Evolutionary conservation across 2,113 vertebrate species (phyloP).

Genomic region (Mus musculus): DNA sequence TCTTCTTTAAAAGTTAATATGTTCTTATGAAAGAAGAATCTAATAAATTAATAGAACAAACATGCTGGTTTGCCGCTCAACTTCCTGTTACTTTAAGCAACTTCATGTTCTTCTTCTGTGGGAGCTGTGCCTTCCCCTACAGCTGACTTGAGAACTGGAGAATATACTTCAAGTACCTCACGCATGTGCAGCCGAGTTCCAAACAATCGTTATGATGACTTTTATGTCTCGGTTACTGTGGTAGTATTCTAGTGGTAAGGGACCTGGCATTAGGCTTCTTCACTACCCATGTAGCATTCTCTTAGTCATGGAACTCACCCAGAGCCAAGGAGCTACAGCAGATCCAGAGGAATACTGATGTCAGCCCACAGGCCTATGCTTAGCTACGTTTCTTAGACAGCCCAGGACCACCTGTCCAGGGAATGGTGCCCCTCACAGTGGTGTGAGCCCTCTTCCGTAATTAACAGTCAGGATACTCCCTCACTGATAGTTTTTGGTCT

Average conservation of each 20-base stretch:
- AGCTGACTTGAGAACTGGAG: neutral
- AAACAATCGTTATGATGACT: neutral
- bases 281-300: neutral
- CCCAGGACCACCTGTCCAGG: neutral
- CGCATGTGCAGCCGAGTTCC: neutral
- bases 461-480: neutral
- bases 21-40: conserved; percentile 36
- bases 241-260: neutral
- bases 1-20: conserved; percentile 22
- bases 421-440: neutral
- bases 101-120: neutral
- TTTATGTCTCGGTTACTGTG: neutral
- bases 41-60: neutral
- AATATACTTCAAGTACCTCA: neutral
- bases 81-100: neutral
- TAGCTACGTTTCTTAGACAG: neutral
- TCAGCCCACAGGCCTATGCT: neutral
- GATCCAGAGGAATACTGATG: neutral
- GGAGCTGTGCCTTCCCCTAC: neutral
- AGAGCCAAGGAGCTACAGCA: neutral
- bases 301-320: too few relatives aligned
- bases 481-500: neutral
- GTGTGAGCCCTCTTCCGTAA: neutral
- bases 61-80: neutral
- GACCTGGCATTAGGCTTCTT: neutral